Conservation (phyloP, 2,797 vertebrate genomes). For the Schizopygopsis pylzovi region DNA sequence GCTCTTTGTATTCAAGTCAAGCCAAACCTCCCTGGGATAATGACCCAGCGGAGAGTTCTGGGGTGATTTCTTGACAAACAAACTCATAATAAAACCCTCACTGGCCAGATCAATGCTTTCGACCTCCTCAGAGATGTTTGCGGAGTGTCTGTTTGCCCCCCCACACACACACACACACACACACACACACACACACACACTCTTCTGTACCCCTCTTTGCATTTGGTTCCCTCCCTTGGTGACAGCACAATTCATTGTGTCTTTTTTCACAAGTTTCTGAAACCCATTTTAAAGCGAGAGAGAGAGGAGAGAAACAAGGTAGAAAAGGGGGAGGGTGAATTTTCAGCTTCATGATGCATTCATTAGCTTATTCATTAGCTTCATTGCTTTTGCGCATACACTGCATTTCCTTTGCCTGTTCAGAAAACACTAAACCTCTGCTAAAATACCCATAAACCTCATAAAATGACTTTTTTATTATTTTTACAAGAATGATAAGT, state of each 20-base stretch:
- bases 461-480: not conserved
- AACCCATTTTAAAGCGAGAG: not conserved
- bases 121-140: slow-evolving; percentile 32
- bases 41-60: not conserved
- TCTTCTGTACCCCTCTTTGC: slow-evolving; percentile 22
- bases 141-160: not conserved
- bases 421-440: not conserved
- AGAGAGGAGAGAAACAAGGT: not conserved
- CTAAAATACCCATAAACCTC: not conserved
- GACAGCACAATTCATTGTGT: slow-evolving; percentile 49
- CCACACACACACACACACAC: not conserved
- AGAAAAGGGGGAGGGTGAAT: slow-evolving; percentile 44
- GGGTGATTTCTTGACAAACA: not conserved
- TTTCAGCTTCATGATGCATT: slow-evolving; percentile 35
- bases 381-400: slow-evolving; percentile 23
- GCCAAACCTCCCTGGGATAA: not conserved
- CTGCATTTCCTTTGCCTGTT: slow-evolving; percentile 7
- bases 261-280: slow-evolving; percentile 56
- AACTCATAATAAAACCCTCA: slow-evolving; percentile 21
- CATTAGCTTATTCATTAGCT: slow-evolving; percentile 26
- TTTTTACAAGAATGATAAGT: not conserved
- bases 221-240: slow-evolving; percentile 15
- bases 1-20: not conserved
- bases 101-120: slow-evolving; percentile 15
- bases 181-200: not conserved